Evolutionary conservation across 2,113 vertebrate species (phyloP), one percentile per base, ranked within the genome.

Genomic region (Rattus rattus): DNA sequence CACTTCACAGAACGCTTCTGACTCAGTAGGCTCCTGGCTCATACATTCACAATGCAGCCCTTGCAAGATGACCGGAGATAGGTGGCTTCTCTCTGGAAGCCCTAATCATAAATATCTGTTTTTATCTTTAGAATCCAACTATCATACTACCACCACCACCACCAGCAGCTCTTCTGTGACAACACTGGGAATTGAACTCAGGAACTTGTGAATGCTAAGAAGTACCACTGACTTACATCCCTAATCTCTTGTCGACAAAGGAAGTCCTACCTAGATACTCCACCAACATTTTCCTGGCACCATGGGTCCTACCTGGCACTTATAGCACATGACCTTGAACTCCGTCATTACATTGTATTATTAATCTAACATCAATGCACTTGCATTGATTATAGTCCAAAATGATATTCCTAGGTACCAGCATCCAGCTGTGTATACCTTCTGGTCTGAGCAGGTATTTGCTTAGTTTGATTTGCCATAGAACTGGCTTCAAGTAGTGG

Each of bases 361-460:
- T 75, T 87, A 69, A 92, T 88, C 12, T 28, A 59, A 90, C 94
- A 84, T 39, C 86, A 36, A 83, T 8, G 24, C n/a, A 33, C 36
- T 39, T 95, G 28, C 90, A 33, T 47, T 92, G 61, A 93, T 94
- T 85, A 86, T 69, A 49, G 24, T 36, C 70, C 84, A 94, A 86
- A 16, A 1, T 88, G 76, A 61, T 6, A 16, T n/a, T 94, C 59
- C 77, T 49, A 47, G 75, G 93, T 17, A 36, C 49, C 75, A 91
- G 22, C 67, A 94, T 63, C 16, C 43, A 87, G 28, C 65, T 72
- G 39, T 83, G 1, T 12, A 67, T 2, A 49, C 80, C 8, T 90
- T 84, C 56, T 94, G 12, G 49, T 83, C 49, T 84, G 36, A 90
- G 26, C 16, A 91, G 52, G 61, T 39, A 65, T 85, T n/a, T 92